Conservation (phyloP, 2,888 invertebrate species). For the Drosophila maculinotata region DNA sequence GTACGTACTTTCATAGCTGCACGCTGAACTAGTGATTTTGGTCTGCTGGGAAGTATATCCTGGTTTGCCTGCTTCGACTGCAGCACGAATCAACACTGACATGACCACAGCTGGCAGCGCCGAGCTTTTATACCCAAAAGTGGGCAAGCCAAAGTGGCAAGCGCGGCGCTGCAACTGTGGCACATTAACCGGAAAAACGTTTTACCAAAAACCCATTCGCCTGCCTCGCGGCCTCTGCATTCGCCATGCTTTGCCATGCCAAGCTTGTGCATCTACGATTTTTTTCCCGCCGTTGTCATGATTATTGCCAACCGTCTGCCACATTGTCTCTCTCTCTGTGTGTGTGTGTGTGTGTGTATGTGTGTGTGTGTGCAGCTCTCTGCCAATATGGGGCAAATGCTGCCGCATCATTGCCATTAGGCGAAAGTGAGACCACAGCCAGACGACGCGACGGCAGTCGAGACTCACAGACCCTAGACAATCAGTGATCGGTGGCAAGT, state of each 20-base stretch:
- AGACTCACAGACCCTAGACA: neutral
- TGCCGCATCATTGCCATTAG: constrained; percentile 75
- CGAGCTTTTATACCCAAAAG: constrained; percentile 56
- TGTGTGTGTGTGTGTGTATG: neutral
- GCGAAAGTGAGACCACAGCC: constrained; percentile 59
- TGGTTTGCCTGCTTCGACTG: constrained; percentile 39
- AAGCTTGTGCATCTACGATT: constrained; percentile 6
- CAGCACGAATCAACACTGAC: constrained; percentile 69
- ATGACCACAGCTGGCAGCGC: constrained; percentile 52
- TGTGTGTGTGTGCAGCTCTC: neutral
- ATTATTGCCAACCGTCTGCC: constrained; percentile 39
- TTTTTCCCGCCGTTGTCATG: constrained; percentile 48
- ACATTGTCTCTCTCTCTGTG: neutral
- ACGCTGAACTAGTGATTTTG: constrained; percentile 9
- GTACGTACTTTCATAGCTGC: constrained; percentile 27
- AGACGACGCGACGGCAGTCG: no score
- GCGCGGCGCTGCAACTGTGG: no score
- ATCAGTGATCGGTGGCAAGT: no score
- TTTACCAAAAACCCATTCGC: constrained; percentile 43
- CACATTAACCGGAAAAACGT: constrained; percentile 70
- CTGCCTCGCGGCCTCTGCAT: constrained; percentile 34
- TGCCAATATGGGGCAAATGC: constrained; percentile 74
- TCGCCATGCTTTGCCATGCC: constrained; percentile 15
- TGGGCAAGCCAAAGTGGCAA: constrained; percentile 29
- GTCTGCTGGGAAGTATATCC: constrained; percentile 4